Evolutionary conservation across 30 jellyfish, hydroid and myxozoan genomes (phyloP).

Genomic region (Chrysaora quinquecirrha): DNA sequence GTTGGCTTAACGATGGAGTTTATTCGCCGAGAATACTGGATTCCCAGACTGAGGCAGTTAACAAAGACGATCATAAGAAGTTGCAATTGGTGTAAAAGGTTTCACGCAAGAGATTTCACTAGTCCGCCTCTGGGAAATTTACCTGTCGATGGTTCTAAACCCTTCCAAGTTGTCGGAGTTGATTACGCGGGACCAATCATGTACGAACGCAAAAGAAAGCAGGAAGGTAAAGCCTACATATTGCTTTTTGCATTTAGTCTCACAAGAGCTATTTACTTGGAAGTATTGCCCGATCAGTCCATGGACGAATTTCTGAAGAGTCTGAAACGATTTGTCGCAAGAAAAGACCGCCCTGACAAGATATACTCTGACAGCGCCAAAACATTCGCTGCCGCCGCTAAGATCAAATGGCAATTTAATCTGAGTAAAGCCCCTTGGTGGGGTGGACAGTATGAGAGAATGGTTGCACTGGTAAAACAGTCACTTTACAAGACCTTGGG

Average conservation of each 20-base stretch:
- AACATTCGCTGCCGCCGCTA: constrained; percentile 65
- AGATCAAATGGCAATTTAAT: constrained; percentile 61
- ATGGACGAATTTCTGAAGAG: constrained; percentile 32
- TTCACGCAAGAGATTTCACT: constrained; percentile 25
- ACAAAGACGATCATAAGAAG: constrained; percentile 28
- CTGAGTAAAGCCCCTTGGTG: constrained; percentile 72
- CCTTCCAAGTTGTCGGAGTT: constrained; percentile 53
- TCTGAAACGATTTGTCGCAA: constrained; percentile 57
- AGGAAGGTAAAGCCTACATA: constrained; percentile 53
- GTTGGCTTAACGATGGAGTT: constrained; percentile 42
- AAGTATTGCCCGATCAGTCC: constrained; percentile 48
- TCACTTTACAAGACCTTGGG: constrained; percentile 49
- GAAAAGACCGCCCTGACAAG: constrained; percentile 68
- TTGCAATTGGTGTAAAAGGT: constrained; percentile 64
- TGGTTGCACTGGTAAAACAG: constrained; percentile 57
- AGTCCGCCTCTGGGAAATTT: constrained; percentile 36
- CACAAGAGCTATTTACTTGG: constrained; percentile 51
- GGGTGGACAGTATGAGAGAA: constrained; percentile 75
- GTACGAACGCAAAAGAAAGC: constrained; percentile 7
- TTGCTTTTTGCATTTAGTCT: constrained; percentile 60
- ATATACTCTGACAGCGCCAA: constrained; percentile 70
- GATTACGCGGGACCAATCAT: constrained; percentile 57
- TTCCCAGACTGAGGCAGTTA: constrained; percentile 56
- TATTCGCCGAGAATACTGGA: constrained; percentile 36
- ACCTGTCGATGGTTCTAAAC: constrained; percentile 37